Conservation (phyloP, 1,140 invertebrate genomes). For the Parapsyche elsis region DNA sequence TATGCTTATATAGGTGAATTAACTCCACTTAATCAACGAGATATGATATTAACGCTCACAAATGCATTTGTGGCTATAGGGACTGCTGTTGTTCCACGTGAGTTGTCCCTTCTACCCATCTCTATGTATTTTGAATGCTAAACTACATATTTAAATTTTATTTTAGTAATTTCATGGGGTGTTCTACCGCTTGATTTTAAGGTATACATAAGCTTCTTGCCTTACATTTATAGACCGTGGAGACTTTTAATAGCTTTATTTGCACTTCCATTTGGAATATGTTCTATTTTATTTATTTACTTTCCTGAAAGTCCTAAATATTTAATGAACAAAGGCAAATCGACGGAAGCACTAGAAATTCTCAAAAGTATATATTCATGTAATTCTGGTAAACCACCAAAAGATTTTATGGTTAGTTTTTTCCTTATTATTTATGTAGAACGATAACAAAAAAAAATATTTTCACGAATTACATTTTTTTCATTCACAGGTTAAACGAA, state of each 20-base stretch:
- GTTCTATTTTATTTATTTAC: slow-evolving; percentile 64
- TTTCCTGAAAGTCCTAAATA: slow-evolving; percentile 80
- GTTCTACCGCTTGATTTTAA: slow-evolving; percentile 66
- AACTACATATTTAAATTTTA: not conserved
- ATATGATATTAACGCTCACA: slow-evolving; percentile 61
- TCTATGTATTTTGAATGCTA: too few relatives aligned
- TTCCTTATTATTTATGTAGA: slow-evolving; percentile 19
- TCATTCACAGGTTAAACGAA: slow-evolving; percentile 11
- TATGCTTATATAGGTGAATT: slow-evolving; percentile 73
- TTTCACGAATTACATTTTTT: not conserved
- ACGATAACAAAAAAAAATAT: too few relatives aligned
- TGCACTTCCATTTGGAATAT: slow-evolving; percentile 65
- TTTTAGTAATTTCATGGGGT: slow-evolving; percentile 68
- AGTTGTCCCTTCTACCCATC: too few relatives aligned
- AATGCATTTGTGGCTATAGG: slow-evolving; percentile 71
- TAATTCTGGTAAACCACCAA: slow-evolving; percentile 64
- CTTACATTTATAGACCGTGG: slow-evolving; percentile 68
- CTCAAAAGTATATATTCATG: slow-evolving; percentile 67
- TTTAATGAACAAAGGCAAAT: slow-evolving; percentile 68
- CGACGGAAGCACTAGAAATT: slow-evolving; percentile 67
- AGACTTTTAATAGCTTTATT: slow-evolving; percentile 69
- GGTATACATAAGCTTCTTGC: slow-evolving; percentile 56
- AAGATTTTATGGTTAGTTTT: slow-evolving; percentile 46
- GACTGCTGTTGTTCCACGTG: slow-evolving; percentile 70
- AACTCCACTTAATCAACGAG: slow-evolving; percentile 59